phyloP scores from a whole-genome alignment of 2,888 invertebrate genomes.

The Laspeyria flexula region DNA sequence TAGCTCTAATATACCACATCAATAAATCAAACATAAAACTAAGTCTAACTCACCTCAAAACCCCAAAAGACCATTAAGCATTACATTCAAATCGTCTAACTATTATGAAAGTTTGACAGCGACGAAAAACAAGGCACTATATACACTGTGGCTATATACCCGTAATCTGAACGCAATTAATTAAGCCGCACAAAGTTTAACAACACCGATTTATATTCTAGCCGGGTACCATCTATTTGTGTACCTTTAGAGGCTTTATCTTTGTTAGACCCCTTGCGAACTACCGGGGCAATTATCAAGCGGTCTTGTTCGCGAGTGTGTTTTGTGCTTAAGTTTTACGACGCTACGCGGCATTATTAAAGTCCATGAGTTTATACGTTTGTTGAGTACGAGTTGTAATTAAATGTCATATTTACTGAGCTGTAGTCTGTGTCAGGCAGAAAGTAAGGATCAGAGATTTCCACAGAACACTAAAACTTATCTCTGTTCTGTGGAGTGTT shows the following conservation, averaged over 20 bases:
- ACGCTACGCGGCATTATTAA: not conserved
- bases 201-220: conserved; percentile 75
- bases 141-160: conserved; percentile 20
- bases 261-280: conserved; percentile 44
- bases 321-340: conserved; percentile 12
- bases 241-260: conserved; percentile 49
- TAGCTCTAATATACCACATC: too few species aligned
- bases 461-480: too few species aligned
- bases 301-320: conserved; percentile 18
- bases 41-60: not conserved
- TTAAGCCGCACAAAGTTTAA: conserved; percentile 71
- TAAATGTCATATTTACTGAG: not conserved
- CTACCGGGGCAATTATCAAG: conserved; percentile 23
- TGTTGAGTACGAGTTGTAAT: not conserved
- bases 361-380: not conserved
- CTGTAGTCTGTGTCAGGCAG: too few species aligned
- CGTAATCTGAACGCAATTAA: conserved; percentile 77
- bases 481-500: too few species aligned
- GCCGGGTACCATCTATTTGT: conserved; percentile 56
- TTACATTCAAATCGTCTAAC: conserved; percentile 1
- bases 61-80: not conserved
- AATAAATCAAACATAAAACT: not conserved
- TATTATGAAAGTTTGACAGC: conserved; percentile 14
- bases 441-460: too few species aligned
- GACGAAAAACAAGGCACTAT: conserved; percentile 31